Conservation (phyloP, 37 sponge, comb jelly and placozoan genomes). For the Crambe crambe region DNA sequence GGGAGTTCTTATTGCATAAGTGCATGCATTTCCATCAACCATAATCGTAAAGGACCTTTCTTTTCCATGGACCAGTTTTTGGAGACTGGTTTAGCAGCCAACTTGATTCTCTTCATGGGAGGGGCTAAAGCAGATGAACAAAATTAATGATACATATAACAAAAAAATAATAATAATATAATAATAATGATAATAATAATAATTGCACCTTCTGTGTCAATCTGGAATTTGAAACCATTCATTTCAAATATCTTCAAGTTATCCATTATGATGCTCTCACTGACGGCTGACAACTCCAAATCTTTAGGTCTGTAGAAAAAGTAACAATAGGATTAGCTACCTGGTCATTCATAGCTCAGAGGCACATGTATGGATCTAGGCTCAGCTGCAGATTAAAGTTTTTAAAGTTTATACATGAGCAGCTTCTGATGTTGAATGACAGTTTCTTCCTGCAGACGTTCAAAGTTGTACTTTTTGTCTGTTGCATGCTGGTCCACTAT, state of each 20-base stretch:
- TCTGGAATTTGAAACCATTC: conserved; percentile 91
- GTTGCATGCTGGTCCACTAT: conserved; percentile 99
- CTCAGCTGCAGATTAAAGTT: too few species aligned
- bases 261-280: conserved; percentile 81
- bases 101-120: conserved; percentile 77
- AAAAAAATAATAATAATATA: conserved; percentile 9
- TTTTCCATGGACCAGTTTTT: conserved; percentile 82
- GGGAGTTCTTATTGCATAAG: background rate
- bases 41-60: conserved; percentile 49
- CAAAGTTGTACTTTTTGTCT: conserved; percentile 97
- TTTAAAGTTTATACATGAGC: too few species aligned
- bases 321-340: too few species aligned
- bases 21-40: background rate
- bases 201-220: conserved; percentile 55
- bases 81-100: conserved; percentile 80
- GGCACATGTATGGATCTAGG: too few species aligned
- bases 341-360: too few species aligned
- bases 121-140: conserved; percentile 44
- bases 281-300: conserved; percentile 80
- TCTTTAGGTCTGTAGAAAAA: conserved; percentile 54
- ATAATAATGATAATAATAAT: background rate
- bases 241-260: conserved; percentile 76
- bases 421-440: conserved; percentile 83
- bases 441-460: conserved; percentile 80
- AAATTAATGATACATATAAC: background rate